A percentile compares a stretch with the other conserved stretches of the same genome.
Evolutionary conservation across 2,888 invertebrate genomes (phyloP).

Genomic region (Microplitis manilae): DNA sequence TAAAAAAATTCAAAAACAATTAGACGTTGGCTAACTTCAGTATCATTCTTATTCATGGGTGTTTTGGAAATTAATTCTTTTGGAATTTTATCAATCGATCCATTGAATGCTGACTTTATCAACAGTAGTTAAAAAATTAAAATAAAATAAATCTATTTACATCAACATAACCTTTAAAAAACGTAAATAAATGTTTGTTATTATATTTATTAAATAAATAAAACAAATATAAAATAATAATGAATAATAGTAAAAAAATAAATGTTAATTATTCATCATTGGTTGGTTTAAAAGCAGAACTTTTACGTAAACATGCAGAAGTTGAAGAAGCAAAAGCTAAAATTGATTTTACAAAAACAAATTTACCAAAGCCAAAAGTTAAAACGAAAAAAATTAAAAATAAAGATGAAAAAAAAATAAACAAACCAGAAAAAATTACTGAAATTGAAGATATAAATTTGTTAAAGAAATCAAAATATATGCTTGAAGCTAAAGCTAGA

Average conservation of each 20-base stretch:
- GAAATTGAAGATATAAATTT: slow-evolving; percentile 61
- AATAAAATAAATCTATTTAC: not conserved
- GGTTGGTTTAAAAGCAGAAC: slow-evolving; percentile 91
- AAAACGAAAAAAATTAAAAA: slow-evolving; percentile 54
- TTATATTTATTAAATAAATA: not conserved
- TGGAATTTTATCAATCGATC: not conserved
- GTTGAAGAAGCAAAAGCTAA: slow-evolving; percentile 79
- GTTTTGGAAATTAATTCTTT: not conserved
- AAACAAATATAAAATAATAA: slow-evolving; percentile 34
- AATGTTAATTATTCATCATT: slow-evolving; percentile 71
- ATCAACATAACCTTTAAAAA: not conserved
- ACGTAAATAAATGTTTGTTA: not conserved
- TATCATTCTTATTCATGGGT: not conserved
- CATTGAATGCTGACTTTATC: not conserved
- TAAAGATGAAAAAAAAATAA: slow-evolving; percentile 69
- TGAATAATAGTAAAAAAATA: slow-evolving; percentile 66
- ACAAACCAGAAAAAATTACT: slow-evolving; percentile 54
- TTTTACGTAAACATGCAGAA: slow-evolving; percentile 89
- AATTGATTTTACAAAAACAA: slow-evolving; percentile 73
- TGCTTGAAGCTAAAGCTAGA: slow-evolving; percentile 67
- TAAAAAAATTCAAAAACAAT: too few species aligned
- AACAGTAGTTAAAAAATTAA: not conserved
- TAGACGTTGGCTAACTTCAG: too few species aligned
- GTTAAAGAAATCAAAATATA: slow-evolving; percentile 69
- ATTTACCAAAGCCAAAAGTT: slow-evolving; percentile 43